Evolutionary conservation across 2,797 vertebrate species (phyloP).

Genomic region (Mormyrops attenuatus): DNA sequence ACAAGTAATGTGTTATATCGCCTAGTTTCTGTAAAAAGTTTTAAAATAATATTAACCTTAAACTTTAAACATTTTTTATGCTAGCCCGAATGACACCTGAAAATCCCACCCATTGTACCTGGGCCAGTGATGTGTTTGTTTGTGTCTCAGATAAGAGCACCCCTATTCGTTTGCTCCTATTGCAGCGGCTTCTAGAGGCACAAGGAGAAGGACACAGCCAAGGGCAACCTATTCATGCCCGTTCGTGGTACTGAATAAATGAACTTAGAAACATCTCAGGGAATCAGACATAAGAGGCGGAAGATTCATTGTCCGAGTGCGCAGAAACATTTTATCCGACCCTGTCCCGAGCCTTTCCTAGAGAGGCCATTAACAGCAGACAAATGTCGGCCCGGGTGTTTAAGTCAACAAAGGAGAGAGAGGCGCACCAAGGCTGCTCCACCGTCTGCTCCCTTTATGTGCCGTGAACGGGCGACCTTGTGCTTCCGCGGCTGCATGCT

Average conservation of each 20-base stretch:
- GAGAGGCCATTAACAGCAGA: constrained; percentile 9
- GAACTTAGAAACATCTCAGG: not conserved
- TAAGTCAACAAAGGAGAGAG: constrained; percentile 25
- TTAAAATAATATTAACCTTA: not conserved
- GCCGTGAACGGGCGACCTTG: constrained; percentile 59
- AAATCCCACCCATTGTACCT: not conserved
- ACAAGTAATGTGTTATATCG: not conserved
- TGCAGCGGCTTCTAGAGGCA: not conserved
- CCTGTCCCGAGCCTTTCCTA: not conserved
- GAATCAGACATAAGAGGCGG: not conserved
- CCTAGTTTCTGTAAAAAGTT: not conserved
- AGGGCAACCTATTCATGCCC: not conserved
- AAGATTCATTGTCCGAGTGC: constrained; percentile 6
- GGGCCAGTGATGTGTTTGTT: not conserved
- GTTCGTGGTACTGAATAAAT: not conserved
- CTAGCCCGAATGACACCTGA: not conserved
- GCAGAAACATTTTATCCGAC: not conserved
- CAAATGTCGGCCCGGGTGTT: constrained; percentile 22
- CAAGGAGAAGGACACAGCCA: not conserved
- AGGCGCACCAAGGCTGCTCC: constrained; percentile 32
- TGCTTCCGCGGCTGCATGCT: constrained; percentile 53
- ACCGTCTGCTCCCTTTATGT: constrained; percentile 44
- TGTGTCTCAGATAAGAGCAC: not conserved
- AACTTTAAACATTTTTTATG: not conserved
- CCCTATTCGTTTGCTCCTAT: not conserved